phyloP scores from a whole-genome alignment of 2,888 invertebrate genomes.

The Nasonovia ribisnigri region DNA sequence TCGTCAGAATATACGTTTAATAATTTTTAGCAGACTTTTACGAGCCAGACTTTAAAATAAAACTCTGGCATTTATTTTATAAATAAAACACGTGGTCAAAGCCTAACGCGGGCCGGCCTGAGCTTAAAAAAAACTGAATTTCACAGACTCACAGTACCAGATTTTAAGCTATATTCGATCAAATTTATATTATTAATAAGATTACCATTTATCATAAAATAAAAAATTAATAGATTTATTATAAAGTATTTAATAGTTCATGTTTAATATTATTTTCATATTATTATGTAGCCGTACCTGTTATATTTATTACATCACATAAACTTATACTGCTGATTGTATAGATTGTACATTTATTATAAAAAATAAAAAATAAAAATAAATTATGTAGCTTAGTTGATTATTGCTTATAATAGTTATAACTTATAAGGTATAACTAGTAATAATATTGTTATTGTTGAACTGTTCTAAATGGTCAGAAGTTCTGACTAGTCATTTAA shows the following conservation, averaged over 20 bases:
- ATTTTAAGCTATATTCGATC: too few species aligned
- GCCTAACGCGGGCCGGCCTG: background rate
- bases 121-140: background rate
- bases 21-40: background rate
- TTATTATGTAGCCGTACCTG: too few species aligned
- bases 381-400: too few species aligned
- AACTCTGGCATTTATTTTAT: background rate
- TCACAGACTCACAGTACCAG: background rate
- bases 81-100: background rate
- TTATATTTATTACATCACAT: too few species aligned
- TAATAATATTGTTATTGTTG: background rate
- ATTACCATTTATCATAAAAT: too few species aligned
- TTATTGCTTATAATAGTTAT: background rate
- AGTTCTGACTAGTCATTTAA: background rate
- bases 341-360: too few species aligned
- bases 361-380: too few species aligned
- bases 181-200: too few species aligned
- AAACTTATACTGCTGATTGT: too few species aligned
- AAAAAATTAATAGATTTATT: too few species aligned
- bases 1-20: background rate
- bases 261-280: background rate
- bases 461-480: background rate
- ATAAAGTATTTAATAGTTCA: too few species aligned
- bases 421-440: background rate
- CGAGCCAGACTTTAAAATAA: background rate